Percentiles rank a stretch among this genome's conserved stretches.
phyloP scores from a whole-genome alignment of 2,888 invertebrate genomes.

The Seira sanloemensis region DNA sequence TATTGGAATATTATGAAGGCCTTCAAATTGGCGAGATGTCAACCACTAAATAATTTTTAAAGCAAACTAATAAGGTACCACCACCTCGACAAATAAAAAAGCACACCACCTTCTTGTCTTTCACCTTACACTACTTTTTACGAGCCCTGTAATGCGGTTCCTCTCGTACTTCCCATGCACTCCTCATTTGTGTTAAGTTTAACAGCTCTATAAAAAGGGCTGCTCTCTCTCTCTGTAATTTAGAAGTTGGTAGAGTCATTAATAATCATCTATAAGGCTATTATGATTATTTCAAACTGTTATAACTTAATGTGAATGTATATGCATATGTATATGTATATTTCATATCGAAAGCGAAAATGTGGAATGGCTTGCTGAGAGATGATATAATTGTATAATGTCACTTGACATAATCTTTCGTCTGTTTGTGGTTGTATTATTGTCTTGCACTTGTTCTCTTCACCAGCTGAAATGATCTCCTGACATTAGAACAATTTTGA shows the following conservation, averaged over 20 bases:
- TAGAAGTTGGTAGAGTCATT: not conserved
- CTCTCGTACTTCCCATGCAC: not conserved
- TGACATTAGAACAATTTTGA: not conserved
- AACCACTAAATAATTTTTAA: conserved; percentile 4
- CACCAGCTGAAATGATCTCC: not conserved
- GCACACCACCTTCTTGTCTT: not conserved
- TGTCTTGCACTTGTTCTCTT: not conserved
- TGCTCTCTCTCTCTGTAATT: not conserved
- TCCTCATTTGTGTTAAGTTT: conserved; percentile 1
- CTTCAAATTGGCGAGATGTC: not conserved
- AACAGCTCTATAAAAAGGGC: conserved; percentile 4
- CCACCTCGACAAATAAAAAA: not conserved
- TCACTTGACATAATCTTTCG: not conserved
- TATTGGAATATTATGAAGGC: not conserved
- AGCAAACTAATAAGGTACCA: conserved; percentile 1
- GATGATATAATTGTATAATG: conserved; percentile 1
- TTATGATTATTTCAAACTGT: not conserved
- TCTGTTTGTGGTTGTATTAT: not conserved
- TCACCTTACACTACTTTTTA: not conserved
- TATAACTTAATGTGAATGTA: too few relatives aligned
- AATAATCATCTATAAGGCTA: not conserved
- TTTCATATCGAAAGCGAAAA: not conserved
- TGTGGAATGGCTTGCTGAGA: not conserved
- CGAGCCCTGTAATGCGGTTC: not conserved
- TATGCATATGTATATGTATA: too few relatives aligned